Percentiles rank a stretch among this genome's conserved stretches.
These are phyloP conservation scores for Diglossa cyanea DNA, from an alignment of 2,797 vertebrate species.

Conservation along the genomic window DNA sequence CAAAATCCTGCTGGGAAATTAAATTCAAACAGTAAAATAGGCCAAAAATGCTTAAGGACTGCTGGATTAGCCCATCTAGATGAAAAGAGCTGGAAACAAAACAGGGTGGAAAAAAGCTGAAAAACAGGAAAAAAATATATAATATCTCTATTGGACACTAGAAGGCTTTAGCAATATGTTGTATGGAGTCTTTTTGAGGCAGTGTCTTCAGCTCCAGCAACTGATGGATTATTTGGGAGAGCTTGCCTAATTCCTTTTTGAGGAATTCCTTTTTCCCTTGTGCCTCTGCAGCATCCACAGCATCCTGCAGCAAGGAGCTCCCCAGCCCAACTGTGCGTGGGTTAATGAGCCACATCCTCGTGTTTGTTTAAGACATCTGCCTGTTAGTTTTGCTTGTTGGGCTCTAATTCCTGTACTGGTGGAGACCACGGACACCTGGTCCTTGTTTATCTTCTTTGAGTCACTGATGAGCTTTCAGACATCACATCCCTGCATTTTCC, in stretches of 20 bases:
- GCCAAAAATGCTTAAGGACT: background rate
- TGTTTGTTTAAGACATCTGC: slow-evolving; percentile 39
- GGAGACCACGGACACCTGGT: background rate
- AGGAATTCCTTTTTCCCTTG: background rate
- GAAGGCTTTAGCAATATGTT: background rate
- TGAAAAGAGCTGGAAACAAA: background rate
- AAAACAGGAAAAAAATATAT: background rate
- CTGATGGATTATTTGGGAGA: background rate
- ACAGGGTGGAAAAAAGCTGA: background rate
- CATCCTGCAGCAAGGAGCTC: background rate
- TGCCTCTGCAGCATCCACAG: background rate
- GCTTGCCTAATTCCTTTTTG: background rate
- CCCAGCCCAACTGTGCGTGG: background rate
- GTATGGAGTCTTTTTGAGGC: background rate
- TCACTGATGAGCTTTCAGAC: background rate
- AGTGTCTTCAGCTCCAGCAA: background rate
- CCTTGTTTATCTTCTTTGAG: slow-evolving; percentile 40
- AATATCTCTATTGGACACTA: background rate
- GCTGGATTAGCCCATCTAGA: background rate
- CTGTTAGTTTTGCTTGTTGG: slow-evolving; percentile 32
- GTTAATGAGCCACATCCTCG: slow-evolving; percentile 16
- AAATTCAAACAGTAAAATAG: background rate
- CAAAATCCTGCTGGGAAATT: slow-evolving; percentile 10
- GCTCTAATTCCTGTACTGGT: slow-evolving; percentile 19
- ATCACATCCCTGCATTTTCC: background rate